A percentile compares a stretch with the other conserved stretches of the same genome.
Evolutionary conservation across 2,797 vertebrate species (phyloP).

Genomic region (Trachops cirrhosus): DNA sequence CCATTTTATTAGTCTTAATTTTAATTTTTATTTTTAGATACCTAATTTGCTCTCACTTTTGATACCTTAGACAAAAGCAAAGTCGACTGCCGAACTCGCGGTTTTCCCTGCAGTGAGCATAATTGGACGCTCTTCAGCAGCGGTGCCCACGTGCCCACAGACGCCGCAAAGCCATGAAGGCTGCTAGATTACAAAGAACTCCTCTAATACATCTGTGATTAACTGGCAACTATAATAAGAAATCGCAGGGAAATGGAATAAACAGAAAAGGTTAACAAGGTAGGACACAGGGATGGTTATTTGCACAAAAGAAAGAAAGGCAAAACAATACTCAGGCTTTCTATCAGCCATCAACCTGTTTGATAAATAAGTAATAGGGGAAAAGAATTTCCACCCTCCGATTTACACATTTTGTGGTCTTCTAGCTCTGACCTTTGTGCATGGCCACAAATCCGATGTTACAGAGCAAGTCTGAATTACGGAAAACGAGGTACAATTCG

Average conservation of each 20-base stretch:
- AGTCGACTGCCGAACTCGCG: slow-evolving; percentile 72
- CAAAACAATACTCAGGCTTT: not conserved
- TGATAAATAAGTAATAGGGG: slow-evolving; percentile 73
- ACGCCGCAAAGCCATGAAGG: slow-evolving; percentile 72
- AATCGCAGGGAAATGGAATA: slow-evolving; percentile 78
- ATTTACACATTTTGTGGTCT: slow-evolving; percentile 47
- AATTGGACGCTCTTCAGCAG: slow-evolving; percentile 77
- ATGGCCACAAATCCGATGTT: slow-evolving; percentile 9
- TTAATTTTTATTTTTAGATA: slow-evolving; percentile 82
- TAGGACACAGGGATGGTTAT: slow-evolving; percentile 73
- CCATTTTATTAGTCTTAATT: slow-evolving; percentile 77
- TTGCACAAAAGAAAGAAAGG: slow-evolving; percentile 32
- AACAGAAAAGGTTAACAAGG: slow-evolving; percentile 81
- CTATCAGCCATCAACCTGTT: slow-evolving; percentile 57
- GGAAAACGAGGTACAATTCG: not conserved
- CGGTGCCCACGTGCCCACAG: slow-evolving; percentile 64
- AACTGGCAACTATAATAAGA: slow-evolving; percentile 80
- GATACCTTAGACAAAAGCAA: slow-evolving; percentile 77
- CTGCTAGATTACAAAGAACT: slow-evolving; percentile 75
- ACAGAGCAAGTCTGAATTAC: slow-evolving; percentile 69
- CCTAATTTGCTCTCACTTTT: slow-evolving; percentile 82
- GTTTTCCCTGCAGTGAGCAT: slow-evolving; percentile 79
- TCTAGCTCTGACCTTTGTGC: slow-evolving; percentile 58
- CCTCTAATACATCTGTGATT: slow-evolving; percentile 82
- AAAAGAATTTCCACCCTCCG: slow-evolving; percentile 5